Conservation (phyloP, 2,113 vertebrate genomes). For the Psittacula cyanocephala region DNA sequence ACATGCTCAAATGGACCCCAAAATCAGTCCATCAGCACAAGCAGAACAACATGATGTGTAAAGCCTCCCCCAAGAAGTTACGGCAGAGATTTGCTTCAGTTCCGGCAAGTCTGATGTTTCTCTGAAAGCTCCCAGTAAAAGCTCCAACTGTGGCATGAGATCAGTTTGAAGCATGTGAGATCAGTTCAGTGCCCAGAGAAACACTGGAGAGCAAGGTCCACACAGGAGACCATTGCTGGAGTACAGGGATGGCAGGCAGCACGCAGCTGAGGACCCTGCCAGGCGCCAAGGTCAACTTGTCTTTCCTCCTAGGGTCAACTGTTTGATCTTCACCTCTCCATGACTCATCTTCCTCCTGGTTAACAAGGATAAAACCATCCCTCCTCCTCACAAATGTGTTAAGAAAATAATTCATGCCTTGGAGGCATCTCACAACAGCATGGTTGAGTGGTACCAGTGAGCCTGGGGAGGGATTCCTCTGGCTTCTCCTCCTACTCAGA, state of each 20-base stretch:
- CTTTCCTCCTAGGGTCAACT: not conserved
- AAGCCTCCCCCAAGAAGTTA: not conserved
- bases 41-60: rapidly evolving
- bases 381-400: not conserved
- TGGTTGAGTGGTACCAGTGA: not conserved
- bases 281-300: not conserved
- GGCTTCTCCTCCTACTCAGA: not conserved
- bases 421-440: not conserved
- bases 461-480: not conserved
- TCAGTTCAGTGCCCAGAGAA: not conserved
- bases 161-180: not conserved
- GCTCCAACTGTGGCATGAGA: not conserved
- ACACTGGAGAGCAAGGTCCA: not conserved
- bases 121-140: not conserved
- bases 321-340: not conserved
- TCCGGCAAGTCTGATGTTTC: not conserved
- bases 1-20: not conserved
- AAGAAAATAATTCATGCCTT: not conserved
- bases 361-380: not conserved
- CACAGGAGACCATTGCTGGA: not conserved
- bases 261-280: not conserved
- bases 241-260: not conserved
- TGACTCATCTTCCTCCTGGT: not conserved
- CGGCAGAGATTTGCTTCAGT: not conserved
- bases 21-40: not conserved